These are phyloP conservation scores for Pseudomyrmex dendroicus DNA, from an alignment of 1,140 invertebrate species.

Conservation along the genomic window DNA sequence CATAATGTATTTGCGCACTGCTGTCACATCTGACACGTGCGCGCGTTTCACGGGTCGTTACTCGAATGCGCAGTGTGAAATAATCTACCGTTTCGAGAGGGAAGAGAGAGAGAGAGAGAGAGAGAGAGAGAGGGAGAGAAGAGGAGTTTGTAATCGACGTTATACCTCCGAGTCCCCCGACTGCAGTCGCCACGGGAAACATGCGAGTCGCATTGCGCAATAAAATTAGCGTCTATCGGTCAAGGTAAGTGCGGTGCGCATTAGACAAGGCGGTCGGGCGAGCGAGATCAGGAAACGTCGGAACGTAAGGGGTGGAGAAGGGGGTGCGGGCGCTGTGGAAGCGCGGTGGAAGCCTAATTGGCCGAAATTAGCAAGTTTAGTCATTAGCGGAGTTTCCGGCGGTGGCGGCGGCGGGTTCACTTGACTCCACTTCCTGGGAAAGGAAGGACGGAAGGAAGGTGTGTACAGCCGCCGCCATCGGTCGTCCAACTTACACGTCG, in stretches of 20 bases:
- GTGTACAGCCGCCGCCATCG: constrained; percentile 69
- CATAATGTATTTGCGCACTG: neutral
- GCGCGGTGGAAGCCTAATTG: constrained; percentile 82
- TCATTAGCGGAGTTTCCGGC: constrained; percentile 84
- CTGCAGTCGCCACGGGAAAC: constrained; percentile 1
- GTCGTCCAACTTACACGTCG: constrained; percentile 35
- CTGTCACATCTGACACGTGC: constrained; percentile 11
- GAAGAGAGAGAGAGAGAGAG: too few species aligned
- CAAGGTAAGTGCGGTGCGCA: constrained; percentile 82
- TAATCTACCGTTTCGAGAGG: constrained; percentile 4
- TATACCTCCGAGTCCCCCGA: neutral
- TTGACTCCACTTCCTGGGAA: constrained; percentile 82
- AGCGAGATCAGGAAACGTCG: constrained; percentile 48
- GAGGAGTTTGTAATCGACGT: constrained; percentile 9
- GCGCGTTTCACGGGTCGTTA: constrained; percentile 45
- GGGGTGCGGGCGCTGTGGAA: constrained; percentile 40
- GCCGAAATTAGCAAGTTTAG: constrained; percentile 86
- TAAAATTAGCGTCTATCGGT: constrained; percentile 82
- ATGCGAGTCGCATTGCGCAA: constrained; percentile 71
- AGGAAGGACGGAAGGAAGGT: constrained; percentile 79
- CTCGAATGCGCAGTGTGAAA: constrained; percentile 9
- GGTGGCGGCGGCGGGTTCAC: constrained; percentile 76
- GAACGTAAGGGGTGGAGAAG: constrained; percentile 1
- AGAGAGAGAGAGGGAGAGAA: too few species aligned
- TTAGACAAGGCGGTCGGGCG: constrained; percentile 75